Evolutionary conservation across 2,888 invertebrate genomes (phyloP).

Genomic region (Phortica okadai): DNA sequence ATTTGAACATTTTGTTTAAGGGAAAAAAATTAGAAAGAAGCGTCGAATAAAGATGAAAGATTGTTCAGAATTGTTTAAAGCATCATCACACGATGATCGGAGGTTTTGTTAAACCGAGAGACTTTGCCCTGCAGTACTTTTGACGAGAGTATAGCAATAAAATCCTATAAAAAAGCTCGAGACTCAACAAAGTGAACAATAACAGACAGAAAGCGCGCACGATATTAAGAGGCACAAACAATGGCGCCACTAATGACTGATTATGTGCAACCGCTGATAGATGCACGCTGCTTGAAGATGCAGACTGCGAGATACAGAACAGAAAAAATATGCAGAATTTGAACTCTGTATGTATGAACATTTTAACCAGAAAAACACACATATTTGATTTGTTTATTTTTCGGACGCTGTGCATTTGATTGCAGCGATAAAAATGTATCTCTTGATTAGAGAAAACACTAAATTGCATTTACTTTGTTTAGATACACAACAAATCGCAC

Average conservation of each 20-base stretch:
- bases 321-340: conserved; percentile 23
- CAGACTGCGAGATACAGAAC: conserved; percentile 23
- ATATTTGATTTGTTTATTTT: conserved; percentile 11
- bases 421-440: conserved; percentile 22
- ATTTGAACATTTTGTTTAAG: background rate
- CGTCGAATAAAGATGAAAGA: conserved; percentile 62
- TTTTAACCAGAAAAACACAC: conserved; percentile 46
- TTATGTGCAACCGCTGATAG: conserved; percentile 70
- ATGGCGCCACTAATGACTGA: conserved; percentile 72
- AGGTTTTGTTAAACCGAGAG: conserved; percentile 49
- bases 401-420: background rate
- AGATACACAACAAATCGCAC: conserved; percentile 33
- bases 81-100: conserved; percentile 27
- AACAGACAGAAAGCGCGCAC: conserved; percentile 17
- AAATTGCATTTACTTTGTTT: conserved; percentile 24
- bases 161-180: conserved; percentile 60
- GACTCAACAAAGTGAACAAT: conserved; percentile 29
- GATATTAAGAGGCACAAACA: conserved; percentile 46
- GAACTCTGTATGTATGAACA: conserved; percentile 41
- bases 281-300: conserved; percentile 53
- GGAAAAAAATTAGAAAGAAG: conserved; percentile 14
- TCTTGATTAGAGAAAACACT: conserved; percentile 17
- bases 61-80: conserved; percentile 61
- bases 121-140: conserved; percentile 61
- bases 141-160: conserved; percentile 64